Evolutionary conservation across 2,888 invertebrate species (phyloP).

Genomic region (Pammene aurita): DNA sequence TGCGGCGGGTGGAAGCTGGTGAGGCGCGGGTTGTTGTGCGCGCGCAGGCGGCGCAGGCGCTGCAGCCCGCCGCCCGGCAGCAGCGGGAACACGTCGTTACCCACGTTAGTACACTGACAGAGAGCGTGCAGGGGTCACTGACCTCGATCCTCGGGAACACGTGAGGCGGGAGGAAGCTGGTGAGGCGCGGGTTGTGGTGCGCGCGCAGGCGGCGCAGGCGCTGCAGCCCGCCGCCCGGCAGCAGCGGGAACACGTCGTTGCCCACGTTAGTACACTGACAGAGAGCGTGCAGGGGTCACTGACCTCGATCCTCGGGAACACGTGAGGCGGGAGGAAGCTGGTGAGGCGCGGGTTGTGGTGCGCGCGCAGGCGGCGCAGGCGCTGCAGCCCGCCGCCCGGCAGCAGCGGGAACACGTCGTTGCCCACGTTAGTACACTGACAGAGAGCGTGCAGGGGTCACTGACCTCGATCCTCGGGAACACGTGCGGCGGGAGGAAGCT

Average conservation of each 20-base stretch:
- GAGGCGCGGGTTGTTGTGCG: constrained; percentile 95
- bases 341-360: constrained; percentile 95
- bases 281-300: too few species aligned
- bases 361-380: constrained; percentile 92
- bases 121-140: too few species aligned
- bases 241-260: constrained; percentile 91
- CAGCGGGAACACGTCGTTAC: constrained; percentile 92
- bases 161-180: constrained; percentile 93
- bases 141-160: constrained; percentile 91
- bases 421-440: constrained; percentile 87
- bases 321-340: constrained; percentile 93
- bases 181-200: constrained; percentile 94
- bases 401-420: constrained; percentile 93
- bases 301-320: constrained; percentile 91
- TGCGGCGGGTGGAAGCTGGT: constrained; percentile 94
- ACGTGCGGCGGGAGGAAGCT: constrained; percentile 94
- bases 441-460: too few species aligned
- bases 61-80: constrained; percentile 93
- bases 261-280: constrained; percentile 87
- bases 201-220: constrained; percentile 93
- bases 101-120: constrained; percentile 85
- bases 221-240: constrained; percentile 92
- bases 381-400: constrained; percentile 91
- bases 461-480: constrained; percentile 90
- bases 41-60: constrained; percentile 92